phyloP scores from a whole-genome alignment of 2,888 invertebrate genomes.

The Merodon equestris region DNA sequence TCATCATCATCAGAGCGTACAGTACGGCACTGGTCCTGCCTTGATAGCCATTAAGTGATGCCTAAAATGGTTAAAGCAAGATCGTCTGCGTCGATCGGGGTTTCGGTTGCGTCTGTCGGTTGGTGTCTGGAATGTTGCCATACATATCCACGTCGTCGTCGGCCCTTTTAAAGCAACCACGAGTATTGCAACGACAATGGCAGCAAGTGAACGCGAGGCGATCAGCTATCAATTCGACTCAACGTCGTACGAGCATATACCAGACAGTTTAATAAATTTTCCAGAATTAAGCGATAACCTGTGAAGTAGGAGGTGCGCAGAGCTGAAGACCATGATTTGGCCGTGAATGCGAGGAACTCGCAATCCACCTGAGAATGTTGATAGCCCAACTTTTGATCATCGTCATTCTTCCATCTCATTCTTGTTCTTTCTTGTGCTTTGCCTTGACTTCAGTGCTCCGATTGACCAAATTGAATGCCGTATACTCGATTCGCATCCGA shows the following conservation, averaged over 20 bases:
- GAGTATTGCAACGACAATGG: slow-evolving; percentile 39
- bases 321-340: slow-evolving; percentile 2
- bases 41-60: slow-evolving; percentile 61
- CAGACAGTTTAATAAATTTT: slow-evolving; percentile 67
- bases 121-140: slow-evolving; percentile 66
- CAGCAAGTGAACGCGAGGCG: slow-evolving; percentile 40
- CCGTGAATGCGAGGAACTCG: slow-evolving; percentile 29
- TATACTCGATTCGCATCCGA: slow-evolving; percentile 15
- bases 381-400: slow-evolving; percentile 72
- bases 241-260: slow-evolving; percentile 15
- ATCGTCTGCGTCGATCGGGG: slow-evolving; percentile 1
- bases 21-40: slow-evolving; percentile 51
- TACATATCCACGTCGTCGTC: slow-evolving; percentile 21
- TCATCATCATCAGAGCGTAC: slow-evolving; percentile 32
- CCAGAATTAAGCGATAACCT: slow-evolving; percentile 66
- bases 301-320: slow-evolving; percentile 5
- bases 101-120: slow-evolving; percentile 13
- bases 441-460: slow-evolving; percentile 30
- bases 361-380: slow-evolving; percentile 78
- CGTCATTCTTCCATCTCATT: neutral
- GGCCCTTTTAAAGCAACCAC: slow-evolving; percentile 51
- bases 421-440: slow-evolving; percentile 15
- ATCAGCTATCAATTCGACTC: slow-evolving; percentile 43
- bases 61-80: slow-evolving; percentile 63
- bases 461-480: slow-evolving; percentile 54